Base-by-base conservation (phyloP, 2,113 vertebrate species). In the Sapayoa aenigma region DNA sequence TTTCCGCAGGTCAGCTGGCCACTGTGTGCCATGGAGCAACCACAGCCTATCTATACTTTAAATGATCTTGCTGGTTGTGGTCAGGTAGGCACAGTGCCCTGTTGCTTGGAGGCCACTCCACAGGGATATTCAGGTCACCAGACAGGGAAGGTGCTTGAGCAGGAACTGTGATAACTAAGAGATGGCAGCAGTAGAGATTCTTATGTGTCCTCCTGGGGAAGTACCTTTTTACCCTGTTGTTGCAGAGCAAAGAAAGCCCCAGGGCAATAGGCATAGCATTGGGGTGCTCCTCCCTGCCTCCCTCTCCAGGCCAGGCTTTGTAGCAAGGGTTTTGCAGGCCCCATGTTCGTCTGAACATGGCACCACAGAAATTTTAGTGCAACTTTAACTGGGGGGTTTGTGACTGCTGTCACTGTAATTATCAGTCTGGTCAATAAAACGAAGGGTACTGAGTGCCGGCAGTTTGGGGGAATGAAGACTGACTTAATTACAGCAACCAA, bases 401-500 rank as follows among this genome's bases (percentile, higher is more conserved):
- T 91, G 92, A 66, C 58, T 68, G 60, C 86, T 68, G 42, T 80
- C 73, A 23, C 46, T 59, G 72, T 85, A 90, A 93, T 97, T 95
- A 91, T 86, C 87, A 91, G 62, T 94, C 89, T 83, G 91, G 78
- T 95, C 95, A 94, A 84, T 91, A 92, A 94, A 96, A 88, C 86
- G 72, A 85, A 88, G 91, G 90, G 91, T 95, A 93, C 83, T 16
- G 81, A 90, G 83, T 62, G 77, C 77, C 9, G 7, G 94, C 72
- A 82, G 87, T 91, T 83, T 66, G 69, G 82, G 79, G 42, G 84
- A 89, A 91, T 91, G 95, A 92, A 88, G 76, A 68, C 58, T 91
- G 89, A 79, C 92, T 97, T 94, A 95, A 96, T 94, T 95, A 95
- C 78, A 92, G 94, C 84, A 78, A 72, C 88, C 69, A 94, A 82